phyloP scores from a whole-genome alignment of 2,888 invertebrate species.

The Drosophila robusta region DNA sequence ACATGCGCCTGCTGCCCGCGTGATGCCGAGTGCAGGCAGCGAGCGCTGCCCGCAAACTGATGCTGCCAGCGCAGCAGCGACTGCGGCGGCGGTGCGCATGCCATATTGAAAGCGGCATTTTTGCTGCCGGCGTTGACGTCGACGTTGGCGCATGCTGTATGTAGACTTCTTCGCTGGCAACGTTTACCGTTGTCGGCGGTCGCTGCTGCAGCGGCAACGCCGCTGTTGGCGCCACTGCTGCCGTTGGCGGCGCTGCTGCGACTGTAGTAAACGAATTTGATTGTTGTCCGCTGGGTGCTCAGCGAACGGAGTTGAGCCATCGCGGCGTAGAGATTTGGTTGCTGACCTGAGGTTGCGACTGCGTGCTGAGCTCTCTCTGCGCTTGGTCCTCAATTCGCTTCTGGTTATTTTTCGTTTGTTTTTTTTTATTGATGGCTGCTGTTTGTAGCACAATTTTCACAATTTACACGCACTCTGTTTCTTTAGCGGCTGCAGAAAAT shows the following conservation, averaged over 20 bases:
- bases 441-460: conserved; percentile 12
- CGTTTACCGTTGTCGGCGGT: conserved; percentile 12
- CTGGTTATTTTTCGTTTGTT: not conserved
- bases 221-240: conserved; percentile 24
- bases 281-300: conserved; percentile 82
- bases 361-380: conserved; percentile 6
- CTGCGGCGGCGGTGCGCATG: not conserved
- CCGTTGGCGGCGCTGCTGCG: conserved; percentile 48
- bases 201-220: conserved; percentile 15
- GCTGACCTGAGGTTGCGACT: conserved; percentile 7
- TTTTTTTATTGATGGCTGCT: not conserved
- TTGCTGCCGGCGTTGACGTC: conserved; percentile 12
- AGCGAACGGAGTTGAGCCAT: conserved; percentile 85
- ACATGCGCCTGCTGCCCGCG: conserved; percentile 48
- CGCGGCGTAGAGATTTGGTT: conserved; percentile 61
- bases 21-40: conserved; percentile 56
- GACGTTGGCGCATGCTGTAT: conserved; percentile 28
- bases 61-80: conserved; percentile 29
- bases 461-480: conserved; percentile 10
- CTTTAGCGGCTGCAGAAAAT: not conserved
- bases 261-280: conserved; percentile 79
- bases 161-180: conserved; percentile 27
- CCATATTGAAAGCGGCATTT: not conserved
- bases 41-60: conserved; percentile 15
- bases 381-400: not conserved